A percentile compares a stretch with the other conserved stretches of the same genome.
phyloP scores from a whole-genome alignment of 1,140 invertebrate species.

The Neodiprion virginianus region DNA sequence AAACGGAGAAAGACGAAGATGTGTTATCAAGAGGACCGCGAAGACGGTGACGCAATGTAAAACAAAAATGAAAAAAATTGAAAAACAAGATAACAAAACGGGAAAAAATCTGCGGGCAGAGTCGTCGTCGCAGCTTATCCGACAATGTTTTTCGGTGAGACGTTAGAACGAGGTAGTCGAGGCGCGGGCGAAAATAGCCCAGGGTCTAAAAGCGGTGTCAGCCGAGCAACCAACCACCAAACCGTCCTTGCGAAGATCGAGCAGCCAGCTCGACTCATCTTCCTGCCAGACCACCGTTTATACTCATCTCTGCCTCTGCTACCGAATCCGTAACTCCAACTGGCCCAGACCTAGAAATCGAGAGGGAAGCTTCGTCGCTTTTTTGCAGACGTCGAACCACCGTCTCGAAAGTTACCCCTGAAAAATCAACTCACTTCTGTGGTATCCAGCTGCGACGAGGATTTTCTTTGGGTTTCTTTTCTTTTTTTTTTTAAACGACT shows the following conservation, averaged over 20 bases:
- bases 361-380: neutral
- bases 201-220: conserved; percentile 55
- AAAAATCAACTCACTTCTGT: too few species aligned
- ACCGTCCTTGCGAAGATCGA: conserved; percentile 4
- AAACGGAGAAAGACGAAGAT: too few species aligned
- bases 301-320: neutral
- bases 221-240: conserved; percentile 33
- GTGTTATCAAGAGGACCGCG: too few species aligned
- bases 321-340: neutral
- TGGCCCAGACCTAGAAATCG: neutral
- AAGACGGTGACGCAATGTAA: too few species aligned
- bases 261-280: conserved; percentile 35
- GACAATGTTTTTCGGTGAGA: conserved; percentile 40
- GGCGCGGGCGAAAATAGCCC: conserved; percentile 55
- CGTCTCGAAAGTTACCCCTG: neutral
- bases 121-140: conserved; percentile 30
- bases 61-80: too few species aligned
- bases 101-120: conserved; percentile 33
- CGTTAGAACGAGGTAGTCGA: conserved; percentile 36
- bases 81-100: neutral
- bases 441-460: too few species aligned
- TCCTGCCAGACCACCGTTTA: neutral
- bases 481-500: too few species aligned
- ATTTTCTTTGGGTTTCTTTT: too few species aligned
- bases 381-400: neutral